These are phyloP conservation scores for Catocala fraxini DNA, from an alignment of 2,888 invertebrate species.

Conservation along the genomic window DNA sequence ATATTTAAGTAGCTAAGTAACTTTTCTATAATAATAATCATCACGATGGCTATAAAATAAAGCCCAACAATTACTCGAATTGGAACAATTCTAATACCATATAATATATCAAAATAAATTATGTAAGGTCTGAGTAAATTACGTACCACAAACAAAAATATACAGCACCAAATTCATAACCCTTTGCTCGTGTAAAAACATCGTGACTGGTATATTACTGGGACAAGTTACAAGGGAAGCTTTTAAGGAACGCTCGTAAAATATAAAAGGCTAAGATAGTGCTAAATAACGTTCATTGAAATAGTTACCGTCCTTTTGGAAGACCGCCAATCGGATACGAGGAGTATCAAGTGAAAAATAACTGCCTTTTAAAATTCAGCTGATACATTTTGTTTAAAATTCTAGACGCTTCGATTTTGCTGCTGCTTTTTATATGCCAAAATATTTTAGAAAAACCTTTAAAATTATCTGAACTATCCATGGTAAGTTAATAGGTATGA, in stretches of 20 bases:
- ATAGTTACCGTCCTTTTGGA: constrained; percentile 41
- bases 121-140: constrained; percentile 3
- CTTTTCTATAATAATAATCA: too few species aligned
- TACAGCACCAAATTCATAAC: not conserved
- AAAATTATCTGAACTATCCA: too few species aligned
- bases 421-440: not conserved
- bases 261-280: constrained; percentile 24
- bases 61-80: too few species aligned
- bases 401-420: not conserved
- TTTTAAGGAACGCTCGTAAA: constrained; percentile 19
- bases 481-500: too few species aligned
- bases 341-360: constrained; percentile 44
- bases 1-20: too few species aligned
- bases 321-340: constrained; percentile 43
- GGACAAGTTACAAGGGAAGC: constrained; percentile 7
- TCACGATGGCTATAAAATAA: too few species aligned
- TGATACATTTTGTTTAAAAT: constrained; percentile 23
- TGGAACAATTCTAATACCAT: not conserved
- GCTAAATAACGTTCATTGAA: constrained; percentile 42
- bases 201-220: not conserved
- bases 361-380: constrained; percentile 24
- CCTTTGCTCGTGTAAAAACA: not conserved
- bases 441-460: not conserved
- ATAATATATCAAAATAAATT: constrained; percentile 4
- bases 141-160: constrained; percentile 6